phyloP scores from a whole-genome alignment of 1,140 invertebrate genomes.

The Camponotus pennsylvanicus region DNA sequence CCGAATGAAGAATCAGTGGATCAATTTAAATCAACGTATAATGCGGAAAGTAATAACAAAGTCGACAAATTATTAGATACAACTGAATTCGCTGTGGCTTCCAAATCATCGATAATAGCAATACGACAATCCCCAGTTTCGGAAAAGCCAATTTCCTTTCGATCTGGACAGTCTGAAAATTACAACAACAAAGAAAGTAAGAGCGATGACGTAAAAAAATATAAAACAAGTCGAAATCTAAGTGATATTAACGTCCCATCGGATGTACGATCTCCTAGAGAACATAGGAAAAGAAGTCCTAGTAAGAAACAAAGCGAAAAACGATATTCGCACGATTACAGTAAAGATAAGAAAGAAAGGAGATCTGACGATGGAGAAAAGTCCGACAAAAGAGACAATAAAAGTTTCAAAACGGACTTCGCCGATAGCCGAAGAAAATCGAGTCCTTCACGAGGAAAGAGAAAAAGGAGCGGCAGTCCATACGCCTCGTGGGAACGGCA shows the following conservation, averaged over 20 bases:
- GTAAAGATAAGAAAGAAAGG: slow-evolving; percentile 72
- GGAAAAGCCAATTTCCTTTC: slow-evolving; percentile 35
- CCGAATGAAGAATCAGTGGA: neutral
- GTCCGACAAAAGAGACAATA: slow-evolving; percentile 65
- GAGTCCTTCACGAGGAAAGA: slow-evolving; percentile 76
- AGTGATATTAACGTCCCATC: slow-evolving; percentile 19
- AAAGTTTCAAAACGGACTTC: slow-evolving; percentile 65
- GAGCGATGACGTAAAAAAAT: slow-evolving; percentile 51
- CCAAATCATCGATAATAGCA: slow-evolving; percentile 44
- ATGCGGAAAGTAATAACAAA: neutral
- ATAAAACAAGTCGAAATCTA: slow-evolving; percentile 37
- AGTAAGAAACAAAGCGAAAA: slow-evolving; percentile 71
- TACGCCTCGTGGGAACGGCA: slow-evolving; percentile 77
- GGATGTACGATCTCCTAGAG: slow-evolving; percentile 59
- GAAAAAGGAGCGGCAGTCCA: slow-evolving; percentile 76
- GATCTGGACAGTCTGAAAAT: slow-evolving; percentile 46
- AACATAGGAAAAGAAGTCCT: slow-evolving; percentile 75
- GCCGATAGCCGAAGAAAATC: slow-evolving; percentile 71
- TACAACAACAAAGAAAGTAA: slow-evolving; percentile 32
- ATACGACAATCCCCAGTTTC: slow-evolving; percentile 22
- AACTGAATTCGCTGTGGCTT: slow-evolving; percentile 49
- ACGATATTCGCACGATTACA: slow-evolving; percentile 73
- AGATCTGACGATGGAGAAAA: slow-evolving; percentile 76
- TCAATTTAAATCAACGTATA: slow-evolving; percentile 51
- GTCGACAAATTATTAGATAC: slow-evolving; percentile 50